phyloP scores from a whole-genome alignment of 2,797 vertebrate species.

The Cygnus olor region DNA sequence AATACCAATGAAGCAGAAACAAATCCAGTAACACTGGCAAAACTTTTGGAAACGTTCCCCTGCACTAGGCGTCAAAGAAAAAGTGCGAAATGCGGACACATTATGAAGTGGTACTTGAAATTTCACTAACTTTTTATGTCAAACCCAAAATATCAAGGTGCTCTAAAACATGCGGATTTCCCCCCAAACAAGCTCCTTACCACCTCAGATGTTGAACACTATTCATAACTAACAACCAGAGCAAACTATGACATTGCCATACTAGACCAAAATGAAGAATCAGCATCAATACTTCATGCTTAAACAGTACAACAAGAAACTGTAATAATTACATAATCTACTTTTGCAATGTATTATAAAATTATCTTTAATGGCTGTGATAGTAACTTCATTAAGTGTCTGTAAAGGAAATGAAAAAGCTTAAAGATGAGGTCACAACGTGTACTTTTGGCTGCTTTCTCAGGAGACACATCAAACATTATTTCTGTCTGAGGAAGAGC shows the following conservation, averaged over 20 bases:
- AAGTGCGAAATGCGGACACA: not conserved
- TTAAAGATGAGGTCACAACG: constrained; percentile 42
- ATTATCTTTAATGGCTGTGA: constrained; percentile 31
- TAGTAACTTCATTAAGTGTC: constrained; percentile 45
- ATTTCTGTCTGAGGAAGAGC: not conserved
- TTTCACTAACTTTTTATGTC: not conserved
- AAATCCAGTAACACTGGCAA: not conserved
- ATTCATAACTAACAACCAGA: not conserved
- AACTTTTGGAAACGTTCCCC: not conserved
- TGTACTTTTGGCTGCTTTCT: constrained; percentile 39
- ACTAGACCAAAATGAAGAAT: not conserved
- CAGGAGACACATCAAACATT: not conserved
- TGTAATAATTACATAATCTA: constrained; percentile 13
- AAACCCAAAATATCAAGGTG: not conserved
- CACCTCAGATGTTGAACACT: not conserved
- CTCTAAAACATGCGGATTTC: not conserved
- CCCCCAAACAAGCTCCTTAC: not conserved
- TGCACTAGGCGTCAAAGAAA: not conserved
- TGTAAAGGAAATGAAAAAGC: constrained; percentile 41
- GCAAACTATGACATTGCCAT: not conserved
- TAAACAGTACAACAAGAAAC: not conserved
- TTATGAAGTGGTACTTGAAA: not conserved
- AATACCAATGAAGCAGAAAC: not conserved
- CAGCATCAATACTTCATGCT: not conserved
- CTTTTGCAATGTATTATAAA: not conserved